Evolutionary conservation across 2,888 invertebrate genomes (phyloP).

Genomic region (Amaurobius ferox): DNA sequence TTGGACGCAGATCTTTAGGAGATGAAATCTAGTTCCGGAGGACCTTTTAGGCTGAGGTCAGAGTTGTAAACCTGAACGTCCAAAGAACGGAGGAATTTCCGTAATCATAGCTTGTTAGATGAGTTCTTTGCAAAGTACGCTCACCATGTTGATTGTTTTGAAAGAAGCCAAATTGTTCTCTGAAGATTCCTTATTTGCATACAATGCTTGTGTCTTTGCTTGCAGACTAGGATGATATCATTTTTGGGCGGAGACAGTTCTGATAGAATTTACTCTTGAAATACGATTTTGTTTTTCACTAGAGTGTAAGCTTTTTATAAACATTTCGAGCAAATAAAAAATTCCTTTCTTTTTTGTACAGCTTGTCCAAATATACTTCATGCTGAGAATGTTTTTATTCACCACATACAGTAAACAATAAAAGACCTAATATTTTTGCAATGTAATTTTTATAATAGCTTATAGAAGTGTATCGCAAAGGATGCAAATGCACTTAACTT

Average conservation of each 20-base stretch:
- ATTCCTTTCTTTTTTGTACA: too few species aligned
- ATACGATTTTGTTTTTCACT: neutral
- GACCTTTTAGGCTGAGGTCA: neutral
- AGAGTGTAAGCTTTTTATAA: too few species aligned
- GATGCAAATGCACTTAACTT: too few species aligned
- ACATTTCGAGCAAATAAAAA: too few species aligned
- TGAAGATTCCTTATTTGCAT: neutral
- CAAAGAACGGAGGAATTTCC: neutral
- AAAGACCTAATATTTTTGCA: too few species aligned
- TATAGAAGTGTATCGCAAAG: too few species aligned
- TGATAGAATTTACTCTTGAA: neutral
- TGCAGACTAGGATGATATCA: neutral
- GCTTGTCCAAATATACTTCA: too few species aligned
- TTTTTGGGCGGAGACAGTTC: neutral
- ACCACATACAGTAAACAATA: too few species aligned
- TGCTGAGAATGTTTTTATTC: too few species aligned
- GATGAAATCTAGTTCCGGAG: conserved; percentile 38
- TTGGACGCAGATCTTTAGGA: neutral
- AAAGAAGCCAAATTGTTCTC: neutral
- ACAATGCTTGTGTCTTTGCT: neutral
- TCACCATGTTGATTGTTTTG: neutral
- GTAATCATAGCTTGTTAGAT: neutral
- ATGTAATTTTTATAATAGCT: too few species aligned
- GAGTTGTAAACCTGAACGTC: neutral
- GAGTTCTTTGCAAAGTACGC: neutral